A percentile compares a stretch with the other conserved stretches of the same genome.
Conservation (phyloP, 2,888 invertebrate species). For the Xylota segnis region DNA sequence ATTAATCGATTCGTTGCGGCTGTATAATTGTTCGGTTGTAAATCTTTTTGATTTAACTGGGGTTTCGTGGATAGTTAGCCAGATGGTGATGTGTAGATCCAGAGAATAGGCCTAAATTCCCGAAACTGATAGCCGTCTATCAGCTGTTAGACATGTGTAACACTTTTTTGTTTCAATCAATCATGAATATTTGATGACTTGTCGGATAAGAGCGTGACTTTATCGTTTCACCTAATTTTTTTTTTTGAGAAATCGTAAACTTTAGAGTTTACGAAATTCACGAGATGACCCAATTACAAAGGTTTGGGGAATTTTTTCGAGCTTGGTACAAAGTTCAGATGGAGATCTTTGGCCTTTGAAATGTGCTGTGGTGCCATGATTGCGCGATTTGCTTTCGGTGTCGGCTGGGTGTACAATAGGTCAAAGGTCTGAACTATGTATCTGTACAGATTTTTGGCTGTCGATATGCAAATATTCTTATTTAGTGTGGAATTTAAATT, state of each 20-base stretch:
- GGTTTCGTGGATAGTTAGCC: background rate
- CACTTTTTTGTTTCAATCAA: too few species aligned
- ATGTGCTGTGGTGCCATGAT: background rate
- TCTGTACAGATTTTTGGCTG: too few species aligned
- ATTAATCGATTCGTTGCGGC: background rate
- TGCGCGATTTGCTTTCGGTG: background rate
- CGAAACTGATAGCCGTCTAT: background rate
- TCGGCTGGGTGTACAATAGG: background rate
- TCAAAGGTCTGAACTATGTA: background rate
- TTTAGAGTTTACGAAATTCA: background rate
- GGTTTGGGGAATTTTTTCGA: background rate
- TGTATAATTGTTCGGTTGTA: background rate
- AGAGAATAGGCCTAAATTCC: too few species aligned
- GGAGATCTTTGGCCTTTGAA: background rate
- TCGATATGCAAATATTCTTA: too few species aligned
- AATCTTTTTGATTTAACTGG: constrained; percentile 4
- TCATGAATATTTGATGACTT: too few species aligned
- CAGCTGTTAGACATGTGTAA: background rate
- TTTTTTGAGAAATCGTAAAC: background rate
- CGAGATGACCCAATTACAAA: constrained; percentile 14
- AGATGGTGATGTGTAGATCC: constrained; percentile 4
- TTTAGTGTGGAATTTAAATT: too few species aligned
- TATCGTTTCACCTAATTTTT: background rate
- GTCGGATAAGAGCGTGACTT: too few species aligned
- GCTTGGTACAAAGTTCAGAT: background rate